These are phyloP conservation scores for Antitype chi DNA, from an alignment of 2,888 invertebrate genomes.

Conservation along the genomic window DNA sequence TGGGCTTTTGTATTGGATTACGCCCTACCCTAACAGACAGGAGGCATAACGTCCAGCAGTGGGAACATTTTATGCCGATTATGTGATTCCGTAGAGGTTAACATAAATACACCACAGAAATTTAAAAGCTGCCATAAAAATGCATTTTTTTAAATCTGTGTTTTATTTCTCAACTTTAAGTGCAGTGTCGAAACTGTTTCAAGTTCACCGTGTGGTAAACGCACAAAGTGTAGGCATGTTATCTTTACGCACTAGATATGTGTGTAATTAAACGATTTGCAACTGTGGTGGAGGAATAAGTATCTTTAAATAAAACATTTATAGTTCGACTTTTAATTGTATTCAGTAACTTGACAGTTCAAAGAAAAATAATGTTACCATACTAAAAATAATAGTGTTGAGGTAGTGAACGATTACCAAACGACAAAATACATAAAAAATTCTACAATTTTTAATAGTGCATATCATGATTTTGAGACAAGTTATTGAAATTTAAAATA, in stretches of 20 bases:
- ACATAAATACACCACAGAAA: not conserved
- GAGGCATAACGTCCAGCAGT: not conserved
- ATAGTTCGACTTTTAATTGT: too few relatives aligned
- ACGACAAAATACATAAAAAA: too few relatives aligned
- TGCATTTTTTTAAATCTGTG: not conserved
- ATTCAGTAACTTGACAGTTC: too few relatives aligned
- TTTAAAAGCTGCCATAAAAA: conserved; percentile 7
- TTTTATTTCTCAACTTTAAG: conserved; percentile 36
- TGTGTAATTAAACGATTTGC: conserved; percentile 50
- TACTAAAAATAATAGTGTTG: too few relatives aligned
- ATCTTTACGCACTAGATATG: conserved; percentile 63
- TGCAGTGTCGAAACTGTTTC: conserved; percentile 51
- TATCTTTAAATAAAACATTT: conserved; percentile 8
- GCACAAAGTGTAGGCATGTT: conserved; percentile 24
- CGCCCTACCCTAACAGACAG: not conserved
- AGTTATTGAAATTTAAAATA: too few relatives aligned
- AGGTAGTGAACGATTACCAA: too few relatives aligned
- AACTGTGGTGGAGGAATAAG: conserved; percentile 18
- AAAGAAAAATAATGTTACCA: too few relatives aligned
- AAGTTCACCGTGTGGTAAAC: conserved; percentile 50
- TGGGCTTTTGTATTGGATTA: not conserved
- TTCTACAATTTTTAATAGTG: too few relatives aligned
- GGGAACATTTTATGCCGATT: not conserved
- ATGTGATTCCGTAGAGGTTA: not conserved
- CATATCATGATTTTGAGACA: too few relatives aligned